Conservation (phyloP, 1,140 invertebrate species). For the Temnothorax longispinosus region DNA sequence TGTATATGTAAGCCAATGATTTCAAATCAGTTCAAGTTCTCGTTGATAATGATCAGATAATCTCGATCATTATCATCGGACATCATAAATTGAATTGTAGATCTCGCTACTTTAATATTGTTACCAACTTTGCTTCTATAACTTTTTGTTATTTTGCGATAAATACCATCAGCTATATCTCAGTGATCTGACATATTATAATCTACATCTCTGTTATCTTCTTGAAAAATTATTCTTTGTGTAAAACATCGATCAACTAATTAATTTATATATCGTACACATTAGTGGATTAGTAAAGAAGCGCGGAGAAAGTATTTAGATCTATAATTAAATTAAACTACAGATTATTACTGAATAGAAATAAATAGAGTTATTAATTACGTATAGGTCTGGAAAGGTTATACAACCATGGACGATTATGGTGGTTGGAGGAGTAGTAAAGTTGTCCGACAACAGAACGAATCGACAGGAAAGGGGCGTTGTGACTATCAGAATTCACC, state of each 20-base stretch:
- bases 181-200: neutral
- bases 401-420: constrained; percentile 69
- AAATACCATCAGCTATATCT: neutral
- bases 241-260: neutral
- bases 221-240: neutral
- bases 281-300: neutral
- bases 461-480: constrained; percentile 68
- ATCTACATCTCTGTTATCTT: neutral
- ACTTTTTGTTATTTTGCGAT: neutral
- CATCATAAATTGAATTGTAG: neutral
- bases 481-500: constrained; percentile 65
- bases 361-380: constrained; percentile 9
- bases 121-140: neutral
- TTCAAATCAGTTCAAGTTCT: neutral
- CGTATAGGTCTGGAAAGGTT: neutral
- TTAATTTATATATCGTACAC: neutral
- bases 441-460: constrained; percentile 12
- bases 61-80: neutral
- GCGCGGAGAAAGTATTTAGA: neutral
- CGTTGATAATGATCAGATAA: neutral
- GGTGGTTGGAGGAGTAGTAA: constrained; percentile 74
- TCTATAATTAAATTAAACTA: neutral
- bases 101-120: neutral
- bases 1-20: constrained; percentile 71
- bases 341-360: neutral